Percentiles rank a stretch among this genome's conserved stretches.
Conservation (phyloP, 2,113 vertebrate genomes). For the Carassius gibelio region DNA sequence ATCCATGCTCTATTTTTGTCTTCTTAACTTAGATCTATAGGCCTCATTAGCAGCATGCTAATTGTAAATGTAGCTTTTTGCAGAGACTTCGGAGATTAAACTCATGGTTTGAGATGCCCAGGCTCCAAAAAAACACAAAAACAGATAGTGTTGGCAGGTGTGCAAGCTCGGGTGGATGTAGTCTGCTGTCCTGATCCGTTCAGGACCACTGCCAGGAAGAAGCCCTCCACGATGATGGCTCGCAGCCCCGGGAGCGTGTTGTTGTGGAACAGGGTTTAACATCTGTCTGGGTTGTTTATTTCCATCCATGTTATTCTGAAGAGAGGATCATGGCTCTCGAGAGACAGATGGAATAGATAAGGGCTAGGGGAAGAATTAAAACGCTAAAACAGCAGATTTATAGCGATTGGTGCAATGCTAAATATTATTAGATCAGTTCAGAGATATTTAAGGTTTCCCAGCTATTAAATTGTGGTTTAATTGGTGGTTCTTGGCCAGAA, state of each 20-base stretch:
- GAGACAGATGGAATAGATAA: not conserved
- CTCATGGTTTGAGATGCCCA: conserved; percentile 8
- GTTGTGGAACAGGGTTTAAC: conserved; percentile 40
- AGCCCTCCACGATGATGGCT: conserved; percentile 16
- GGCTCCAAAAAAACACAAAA: conserved; percentile 2
- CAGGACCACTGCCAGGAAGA: conserved; percentile 22
- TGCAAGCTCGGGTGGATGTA: not conserved
- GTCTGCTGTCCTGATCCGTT: conserved; percentile 28
- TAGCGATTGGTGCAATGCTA: no score
- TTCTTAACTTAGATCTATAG: not conserved
- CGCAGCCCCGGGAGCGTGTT: not conserved
- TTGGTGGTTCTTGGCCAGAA: not conserved
- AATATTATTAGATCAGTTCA: no score
- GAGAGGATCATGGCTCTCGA: not conserved
- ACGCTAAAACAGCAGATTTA: not conserved
- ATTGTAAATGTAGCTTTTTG: conserved; percentile 6
- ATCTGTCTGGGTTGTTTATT: conserved; percentile 32
- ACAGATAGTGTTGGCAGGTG: not conserved
- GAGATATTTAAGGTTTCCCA: no score
- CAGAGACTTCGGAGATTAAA: not conserved
- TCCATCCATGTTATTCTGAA: conserved; percentile 15
- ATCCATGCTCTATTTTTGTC: not conserved
- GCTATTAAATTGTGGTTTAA: no score
- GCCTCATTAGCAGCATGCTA: conserved; percentile 6
- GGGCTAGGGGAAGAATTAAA: not conserved